Evolutionary conservation across 1,140 invertebrate species (phyloP).

Genomic region (Drosophila ohnishii): DNA sequence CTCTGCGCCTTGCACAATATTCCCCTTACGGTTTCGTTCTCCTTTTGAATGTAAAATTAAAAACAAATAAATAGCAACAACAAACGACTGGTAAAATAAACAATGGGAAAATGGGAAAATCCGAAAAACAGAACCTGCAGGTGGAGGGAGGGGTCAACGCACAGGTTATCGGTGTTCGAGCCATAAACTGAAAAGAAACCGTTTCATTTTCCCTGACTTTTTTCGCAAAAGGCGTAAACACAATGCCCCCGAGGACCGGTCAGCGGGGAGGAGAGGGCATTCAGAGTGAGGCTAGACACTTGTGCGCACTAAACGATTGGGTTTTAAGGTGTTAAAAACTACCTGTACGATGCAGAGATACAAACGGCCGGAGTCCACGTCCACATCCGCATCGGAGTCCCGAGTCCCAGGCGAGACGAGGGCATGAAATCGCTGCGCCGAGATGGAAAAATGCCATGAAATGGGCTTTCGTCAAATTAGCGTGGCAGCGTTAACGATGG

Average conservation of each 20-base stretch:
- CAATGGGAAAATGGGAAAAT: constrained; percentile 39
- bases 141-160: constrained; percentile 28
- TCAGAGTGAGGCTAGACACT: constrained; percentile 33
- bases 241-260: constrained; percentile 32
- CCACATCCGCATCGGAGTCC: constrained; percentile 27
- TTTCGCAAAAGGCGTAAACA: constrained; percentile 77
- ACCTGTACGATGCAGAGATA: constrained; percentile 61
- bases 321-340: constrained; percentile 72
- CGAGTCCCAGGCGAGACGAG: constrained; percentile 37
- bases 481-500: constrained; percentile 76
- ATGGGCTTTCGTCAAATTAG: constrained; percentile 80
- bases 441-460: constrained; percentile 75
- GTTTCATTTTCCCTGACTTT: constrained; percentile 56
- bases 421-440: constrained; percentile 61
- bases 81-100: constrained; percentile 70
- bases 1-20: too few relatives aligned
- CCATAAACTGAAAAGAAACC: constrained; percentile 51
- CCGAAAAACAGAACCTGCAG: constrained; percentile 8
- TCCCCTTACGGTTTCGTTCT: too few relatives aligned
- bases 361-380: constrained; percentile 7
- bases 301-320: constrained; percentile 48
- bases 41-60: constrained; percentile 68
- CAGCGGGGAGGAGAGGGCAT: constrained; percentile 10
- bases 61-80: constrained; percentile 76
- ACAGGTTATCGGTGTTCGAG: constrained; percentile 33